Base-by-base conservation (phyloP, 2,113 vertebrate genomes). In the Chlorodrepanis virens region DNA sequence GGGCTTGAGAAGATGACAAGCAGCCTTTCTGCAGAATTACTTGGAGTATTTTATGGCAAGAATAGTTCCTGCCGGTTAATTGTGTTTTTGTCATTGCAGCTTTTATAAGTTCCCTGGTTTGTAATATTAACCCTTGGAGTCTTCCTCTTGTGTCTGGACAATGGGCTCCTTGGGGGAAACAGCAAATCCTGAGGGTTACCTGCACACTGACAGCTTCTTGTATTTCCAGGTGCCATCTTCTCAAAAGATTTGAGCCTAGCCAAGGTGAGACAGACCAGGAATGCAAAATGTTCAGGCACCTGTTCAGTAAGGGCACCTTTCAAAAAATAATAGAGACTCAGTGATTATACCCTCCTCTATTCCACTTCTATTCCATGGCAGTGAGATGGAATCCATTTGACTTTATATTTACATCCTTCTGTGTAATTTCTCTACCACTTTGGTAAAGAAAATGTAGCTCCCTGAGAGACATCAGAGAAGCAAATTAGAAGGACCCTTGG, bases 121-220 rank as follows among this genome's bases (percentile, higher is more conserved):
- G 33, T 63, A 37, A 22, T 31, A 37, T 11, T 31, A 52, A 74
- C 37, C 1, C 0, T 45, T 61, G 37, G 25, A 65, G 29, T 65
- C 10, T 49, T 60, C 18, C 35, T 40, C 37, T 37, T 40, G 13
- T 56, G 28, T 64, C 64, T 2, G 3, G 47, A 12, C 5, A 5
- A 1, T 47, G 37, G 35, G 13, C 14, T 74, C 1, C 0, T 2
- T 75, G 47, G 47, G 39, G 67, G 49, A 63, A 80, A 10, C 3
- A 21, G 35, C 59, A 72, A 4, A 33, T 68, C 18, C 47, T 56
- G 33, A 19, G 29, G 10, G 17, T 33, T 39, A 21, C 20, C 61
- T 37, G 1, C 33, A 29, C 4, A 0, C 39, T n/a, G 0, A 25
- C 8, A 29, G 15, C 33, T 83, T 12, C 59, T 59, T 70, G 0